phyloP scores from a whole-genome alignment of 37 sponge, comb jelly and placozoan genomes.

The Halisarca cf. caerulea region DNA sequence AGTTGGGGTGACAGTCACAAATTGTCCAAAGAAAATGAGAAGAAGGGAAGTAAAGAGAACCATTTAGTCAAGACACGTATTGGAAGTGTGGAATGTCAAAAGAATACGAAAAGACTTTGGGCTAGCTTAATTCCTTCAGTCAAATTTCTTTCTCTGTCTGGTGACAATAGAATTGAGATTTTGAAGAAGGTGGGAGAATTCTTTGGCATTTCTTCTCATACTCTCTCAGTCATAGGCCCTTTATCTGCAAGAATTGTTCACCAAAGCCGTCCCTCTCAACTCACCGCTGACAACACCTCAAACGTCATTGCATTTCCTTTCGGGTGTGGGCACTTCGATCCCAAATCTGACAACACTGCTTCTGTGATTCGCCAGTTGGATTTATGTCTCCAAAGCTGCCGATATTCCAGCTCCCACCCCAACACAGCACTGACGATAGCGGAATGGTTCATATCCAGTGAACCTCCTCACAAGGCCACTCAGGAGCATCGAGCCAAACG shows the following conservation, averaged over 20 bases:
- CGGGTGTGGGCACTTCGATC: neutral
- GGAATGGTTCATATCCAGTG: neutral
- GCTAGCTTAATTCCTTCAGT: neutral
- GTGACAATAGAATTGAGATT: neutral
- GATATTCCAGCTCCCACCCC: too few species aligned
- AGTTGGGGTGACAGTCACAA: too few species aligned
- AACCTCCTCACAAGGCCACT: neutral
- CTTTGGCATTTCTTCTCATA: neutral
- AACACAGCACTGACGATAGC: neutral
- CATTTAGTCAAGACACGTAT: too few species aligned
- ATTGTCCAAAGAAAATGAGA: neutral
- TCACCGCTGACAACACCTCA: too few species aligned
- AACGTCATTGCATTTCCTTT: neutral
- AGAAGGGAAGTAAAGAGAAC: too few species aligned
- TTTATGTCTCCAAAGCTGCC: neutral
- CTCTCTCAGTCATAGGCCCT: neutral
- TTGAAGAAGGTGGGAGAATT: neutral
- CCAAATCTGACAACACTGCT: neutral
- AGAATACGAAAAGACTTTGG: conserved; percentile 6
- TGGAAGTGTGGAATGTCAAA: neutral
- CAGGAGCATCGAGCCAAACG: neutral
- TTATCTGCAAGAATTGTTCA: neutral
- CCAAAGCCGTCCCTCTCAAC: neutral
- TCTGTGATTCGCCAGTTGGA: neutral
- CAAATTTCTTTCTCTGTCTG: neutral